A percentile compares a stretch with the other conserved stretches of the same genome.
phyloP scores from a whole-genome alignment of 2,888 invertebrate genomes.

The Dusona sp. region DNA sequence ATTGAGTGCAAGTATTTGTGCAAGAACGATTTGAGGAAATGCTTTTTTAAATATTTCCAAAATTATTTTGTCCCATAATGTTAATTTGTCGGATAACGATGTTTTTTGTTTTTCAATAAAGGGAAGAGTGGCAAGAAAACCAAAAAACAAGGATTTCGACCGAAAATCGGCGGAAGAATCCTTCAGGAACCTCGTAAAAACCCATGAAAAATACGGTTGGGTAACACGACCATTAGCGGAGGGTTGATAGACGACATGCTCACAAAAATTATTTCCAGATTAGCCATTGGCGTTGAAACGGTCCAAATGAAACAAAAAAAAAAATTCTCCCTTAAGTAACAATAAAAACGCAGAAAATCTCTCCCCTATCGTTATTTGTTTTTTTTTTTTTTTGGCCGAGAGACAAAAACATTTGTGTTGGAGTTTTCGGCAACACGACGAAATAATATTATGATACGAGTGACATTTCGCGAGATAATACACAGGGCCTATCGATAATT shows the following conservation, averaged over 20 bases:
- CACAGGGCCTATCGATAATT: slow-evolving; percentile 59
- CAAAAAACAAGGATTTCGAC: slow-evolving; percentile 92
- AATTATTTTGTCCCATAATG: background rate
- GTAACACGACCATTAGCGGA: slow-evolving; percentile 94
- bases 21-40: background rate
- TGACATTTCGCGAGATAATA: slow-evolving; percentile 34
- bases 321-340: slow-evolving; percentile 40
- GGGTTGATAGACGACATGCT: slow-evolving; percentile 87
- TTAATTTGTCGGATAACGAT: background rate
- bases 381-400: slow-evolving; percentile 65
- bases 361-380: slow-evolving; percentile 53
- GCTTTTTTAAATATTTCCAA: background rate
- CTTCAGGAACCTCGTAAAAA: slow-evolving; percentile 94
- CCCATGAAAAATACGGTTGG: slow-evolving; percentile 96
- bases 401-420: slow-evolving; percentile 39
- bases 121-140: slow-evolving; percentile 92
- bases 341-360: slow-evolving; percentile 49
- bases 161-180: slow-evolving; percentile 94
- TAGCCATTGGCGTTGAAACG: slow-evolving; percentile 55
- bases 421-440: slow-evolving; percentile 40
- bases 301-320: slow-evolving; percentile 41
- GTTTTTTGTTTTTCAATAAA: slow-evolving; percentile 69
- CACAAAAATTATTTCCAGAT: slow-evolving; percentile 15
- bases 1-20: no score
- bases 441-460: slow-evolving; percentile 11